phyloP scores from a whole-genome alignment of 2,113 vertebrate species.

The Sinocyclocheilus maitianheensis region DNA sequence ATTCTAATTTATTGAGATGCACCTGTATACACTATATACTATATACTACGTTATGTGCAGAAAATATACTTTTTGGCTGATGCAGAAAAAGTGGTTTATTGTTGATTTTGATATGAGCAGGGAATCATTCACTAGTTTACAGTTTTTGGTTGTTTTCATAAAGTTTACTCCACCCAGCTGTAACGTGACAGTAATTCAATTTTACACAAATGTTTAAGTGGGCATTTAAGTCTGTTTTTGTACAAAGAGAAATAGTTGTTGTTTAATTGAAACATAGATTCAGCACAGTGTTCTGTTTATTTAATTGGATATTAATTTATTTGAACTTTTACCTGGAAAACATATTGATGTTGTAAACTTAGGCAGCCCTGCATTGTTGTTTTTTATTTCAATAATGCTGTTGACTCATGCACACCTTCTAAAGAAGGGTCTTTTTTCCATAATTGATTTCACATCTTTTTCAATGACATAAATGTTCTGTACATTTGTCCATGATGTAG shows the following conservation, averaged over 20 bases:
- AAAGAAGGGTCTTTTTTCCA: background rate
- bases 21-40: background rate
- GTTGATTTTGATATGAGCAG: background rate
- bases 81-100: background rate
- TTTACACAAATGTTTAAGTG: background rate
- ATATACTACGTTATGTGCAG: background rate
- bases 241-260: background rate
- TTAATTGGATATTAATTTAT: slow-evolving; percentile 40
- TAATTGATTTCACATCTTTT: background rate
- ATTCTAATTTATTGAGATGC: too few relatives aligned
- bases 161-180: background rate
- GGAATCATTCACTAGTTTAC: background rate
- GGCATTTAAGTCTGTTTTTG: slow-evolving; percentile 10
- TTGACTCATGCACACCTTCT: slow-evolving; percentile 32
- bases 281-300: slow-evolving; percentile 6
- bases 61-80: background rate
- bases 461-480: background rate
- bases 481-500: background rate
- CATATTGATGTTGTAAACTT: background rate
- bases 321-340: background rate
- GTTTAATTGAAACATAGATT: background rate
- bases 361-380: background rate
- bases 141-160: slow-evolving; percentile 4
- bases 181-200: background rate
- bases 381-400: slow-evolving; percentile 43